phyloP scores from a whole-genome alignment of 2,888 invertebrate species.

The Chironomus tentans region DNA sequence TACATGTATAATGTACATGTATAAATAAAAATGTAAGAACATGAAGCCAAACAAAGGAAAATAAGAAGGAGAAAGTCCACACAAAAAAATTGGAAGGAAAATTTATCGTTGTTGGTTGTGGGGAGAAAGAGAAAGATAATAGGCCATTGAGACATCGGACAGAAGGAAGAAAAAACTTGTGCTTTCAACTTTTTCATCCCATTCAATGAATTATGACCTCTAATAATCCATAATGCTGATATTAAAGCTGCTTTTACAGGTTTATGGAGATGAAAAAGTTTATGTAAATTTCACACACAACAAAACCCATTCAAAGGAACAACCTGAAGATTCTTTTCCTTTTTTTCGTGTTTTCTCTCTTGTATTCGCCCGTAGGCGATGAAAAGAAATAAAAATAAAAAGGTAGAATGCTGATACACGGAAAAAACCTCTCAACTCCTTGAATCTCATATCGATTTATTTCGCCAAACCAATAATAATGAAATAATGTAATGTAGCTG shows the following conservation, averaged over 20 bases:
- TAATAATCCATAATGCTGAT: neutral
- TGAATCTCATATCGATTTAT: too few species aligned
- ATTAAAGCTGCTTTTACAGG: neutral
- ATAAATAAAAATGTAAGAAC: neutral
- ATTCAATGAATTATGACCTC: constrained; percentile 4
- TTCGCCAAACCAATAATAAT: too few species aligned
- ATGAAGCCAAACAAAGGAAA: neutral
- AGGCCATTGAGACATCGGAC: constrained; percentile 6
- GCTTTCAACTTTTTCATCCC: neutral
- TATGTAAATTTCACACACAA: neutral
- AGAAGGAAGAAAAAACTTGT: neutral
- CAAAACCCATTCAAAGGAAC: neutral
- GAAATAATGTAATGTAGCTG: too few species aligned
- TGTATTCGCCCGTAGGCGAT: too few species aligned
- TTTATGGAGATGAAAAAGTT: neutral
- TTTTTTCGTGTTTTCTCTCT: too few species aligned
- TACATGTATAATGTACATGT: neutral
- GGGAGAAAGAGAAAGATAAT: constrained; percentile 3
- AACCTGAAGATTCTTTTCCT: neutral
- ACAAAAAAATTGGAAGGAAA: neutral
- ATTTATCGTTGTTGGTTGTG: neutral
- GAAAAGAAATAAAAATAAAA: too few species aligned
- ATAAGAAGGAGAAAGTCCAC: neutral
- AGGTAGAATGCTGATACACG: too few species aligned
- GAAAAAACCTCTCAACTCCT: too few species aligned